These are phyloP conservation scores for Platalea minor DNA, from an alignment of 2,797 vertebrate species.

Conservation along the genomic window DNA sequence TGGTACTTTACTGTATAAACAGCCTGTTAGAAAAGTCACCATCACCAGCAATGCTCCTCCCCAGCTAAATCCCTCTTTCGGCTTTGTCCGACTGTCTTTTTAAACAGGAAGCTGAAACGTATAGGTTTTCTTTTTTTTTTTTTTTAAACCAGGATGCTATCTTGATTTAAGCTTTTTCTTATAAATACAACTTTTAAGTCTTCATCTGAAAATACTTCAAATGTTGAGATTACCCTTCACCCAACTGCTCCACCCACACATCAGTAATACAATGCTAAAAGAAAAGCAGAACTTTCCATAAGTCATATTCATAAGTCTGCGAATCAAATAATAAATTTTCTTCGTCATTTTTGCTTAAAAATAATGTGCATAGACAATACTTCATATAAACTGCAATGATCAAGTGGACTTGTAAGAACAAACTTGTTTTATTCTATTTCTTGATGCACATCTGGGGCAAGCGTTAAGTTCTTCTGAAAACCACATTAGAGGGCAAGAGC, in stretches of 20 bases:
- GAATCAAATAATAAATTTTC: neutral
- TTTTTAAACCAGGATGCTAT: neutral
- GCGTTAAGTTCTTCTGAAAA: neutral
- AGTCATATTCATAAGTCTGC: neutral
- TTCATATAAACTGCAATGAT: neutral
- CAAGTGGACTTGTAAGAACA: neutral
- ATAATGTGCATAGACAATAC: neutral
- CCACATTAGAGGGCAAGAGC: neutral
- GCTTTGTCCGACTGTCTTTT: neutral
- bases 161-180: neutral
- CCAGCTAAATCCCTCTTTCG: neutral
- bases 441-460: neutral
- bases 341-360: neutral
- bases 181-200: neutral
- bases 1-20: constrained; percentile 23
- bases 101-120: neutral
- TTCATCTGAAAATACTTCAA: neutral
- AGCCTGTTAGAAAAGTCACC: constrained; percentile 1
- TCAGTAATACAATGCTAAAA: neutral
- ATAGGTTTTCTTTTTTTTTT: neutral
- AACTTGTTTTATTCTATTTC: neutral
- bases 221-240: neutral
- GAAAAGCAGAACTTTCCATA: neutral
- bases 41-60: neutral
- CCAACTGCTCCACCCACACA: neutral